Percentiles rank a stretch among this genome's conserved stretches.
These are phyloP conservation scores for Palaemon carinicauda DNA, from an alignment of 1,140 invertebrate genomes.

Conservation along the genomic window DNA sequence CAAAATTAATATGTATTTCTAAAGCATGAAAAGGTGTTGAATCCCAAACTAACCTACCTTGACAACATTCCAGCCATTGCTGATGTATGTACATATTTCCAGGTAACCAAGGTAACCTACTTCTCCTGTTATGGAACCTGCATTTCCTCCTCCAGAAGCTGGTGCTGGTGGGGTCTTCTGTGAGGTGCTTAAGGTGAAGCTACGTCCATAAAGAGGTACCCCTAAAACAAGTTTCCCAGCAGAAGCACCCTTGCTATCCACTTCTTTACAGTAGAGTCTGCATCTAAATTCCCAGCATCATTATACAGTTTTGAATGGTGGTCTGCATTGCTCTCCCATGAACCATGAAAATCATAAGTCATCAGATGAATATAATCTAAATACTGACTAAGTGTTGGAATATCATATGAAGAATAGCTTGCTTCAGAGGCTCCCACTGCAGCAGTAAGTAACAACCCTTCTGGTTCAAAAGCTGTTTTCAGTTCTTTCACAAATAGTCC, in stretches of 20 bases:
- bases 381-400: constrained; percentile 42
- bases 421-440: constrained; percentile 71
- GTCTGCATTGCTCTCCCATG: constrained; percentile 66
- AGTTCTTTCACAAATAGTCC: constrained; percentile 74
- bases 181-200: constrained; percentile 62
- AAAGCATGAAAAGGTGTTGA: neutral
- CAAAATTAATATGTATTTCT: neutral
- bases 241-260: constrained; percentile 64
- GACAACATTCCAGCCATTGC: constrained; percentile 47
- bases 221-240: constrained; percentile 64
- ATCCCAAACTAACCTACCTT: neutral
- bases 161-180: neutral
- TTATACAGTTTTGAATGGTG: constrained; percentile 64
- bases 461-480: constrained; percentile 77
- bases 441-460: constrained; percentile 76
- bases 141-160: neutral
- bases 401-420: constrained; percentile 38
- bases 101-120: constrained; percentile 49
- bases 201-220: constrained; percentile 64
- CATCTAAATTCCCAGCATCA: constrained; percentile 2
- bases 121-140: constrained; percentile 11
- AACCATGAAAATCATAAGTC: constrained; percentile 66
- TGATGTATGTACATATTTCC: constrained; percentile 53
- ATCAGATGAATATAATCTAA: constrained; percentile 62
- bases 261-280: constrained; percentile 62